These are phyloP conservation scores for Penelope pileata DNA, from an alignment of 2,113 vertebrate species.

Conservation along the genomic window DNA sequence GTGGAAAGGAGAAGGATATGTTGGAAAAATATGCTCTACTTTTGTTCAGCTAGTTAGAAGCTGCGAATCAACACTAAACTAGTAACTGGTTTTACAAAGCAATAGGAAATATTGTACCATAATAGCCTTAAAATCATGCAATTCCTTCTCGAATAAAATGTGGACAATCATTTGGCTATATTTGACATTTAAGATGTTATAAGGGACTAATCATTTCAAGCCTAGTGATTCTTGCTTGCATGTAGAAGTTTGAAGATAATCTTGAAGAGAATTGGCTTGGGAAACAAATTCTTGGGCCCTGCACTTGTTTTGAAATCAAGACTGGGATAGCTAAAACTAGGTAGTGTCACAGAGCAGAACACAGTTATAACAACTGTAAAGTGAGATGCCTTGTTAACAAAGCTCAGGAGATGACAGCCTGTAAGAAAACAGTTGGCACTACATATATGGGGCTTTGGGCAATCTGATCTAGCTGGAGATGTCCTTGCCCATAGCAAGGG, in stretches of 20 bases:
- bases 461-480: no score
- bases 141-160: background rate
- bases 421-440: background rate
- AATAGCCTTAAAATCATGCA: background rate
- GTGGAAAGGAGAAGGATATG: background rate
- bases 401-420: background rate
- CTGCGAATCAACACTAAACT: background rate
- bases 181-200: background rate
- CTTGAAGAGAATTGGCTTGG: background rate
- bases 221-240: background rate
- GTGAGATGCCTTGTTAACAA: background rate
- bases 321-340: background rate
- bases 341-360: background rate
- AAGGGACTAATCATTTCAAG: background rate
- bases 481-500: no score
- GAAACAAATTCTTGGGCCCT: background rate
- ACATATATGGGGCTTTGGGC: background rate
- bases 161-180: background rate
- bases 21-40: background rate
- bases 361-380: background rate
- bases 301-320: background rate
- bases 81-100: background rate
- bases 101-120: background rate
- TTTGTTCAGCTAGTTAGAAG: background rate
- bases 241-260: background rate